Evolutionary conservation across 1,140 invertebrate species (phyloP).

Genomic region (Microplitis demolitor): DNA sequence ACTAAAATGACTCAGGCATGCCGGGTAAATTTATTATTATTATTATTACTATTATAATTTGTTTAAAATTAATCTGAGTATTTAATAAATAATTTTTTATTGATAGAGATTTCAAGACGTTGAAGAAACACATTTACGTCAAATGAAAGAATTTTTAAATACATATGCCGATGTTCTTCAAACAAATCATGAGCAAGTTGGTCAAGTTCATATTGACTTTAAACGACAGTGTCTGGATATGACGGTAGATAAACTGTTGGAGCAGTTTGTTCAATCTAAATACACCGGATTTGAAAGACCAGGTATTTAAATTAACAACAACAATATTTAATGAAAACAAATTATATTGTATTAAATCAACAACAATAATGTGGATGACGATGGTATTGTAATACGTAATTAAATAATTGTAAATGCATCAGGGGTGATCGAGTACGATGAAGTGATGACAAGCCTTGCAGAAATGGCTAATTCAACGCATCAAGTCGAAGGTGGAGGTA

Average conservation of each 20-base stretch:
- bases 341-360: no score
- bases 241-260: conserved; percentile 88
- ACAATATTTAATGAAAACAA: no score
- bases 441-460: conserved; percentile 62
- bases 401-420: not conserved
- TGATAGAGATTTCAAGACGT: conserved; percentile 88
- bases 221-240: conserved; percentile 87
- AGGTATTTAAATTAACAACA: conserved; percentile 61
- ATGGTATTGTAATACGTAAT: no score
- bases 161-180: conserved; percentile 86
- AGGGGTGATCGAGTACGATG: conserved; percentile 61
- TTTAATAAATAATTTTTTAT: conserved; percentile 17
- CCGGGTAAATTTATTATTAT: conserved; percentile 64
- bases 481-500: conserved; percentile 41
- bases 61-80: not conserved
- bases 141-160: conserved; percentile 95
- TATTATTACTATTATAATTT: conserved; percentile 1
- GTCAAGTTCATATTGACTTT: conserved; percentile 89
- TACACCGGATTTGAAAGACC: conserved; percentile 90
- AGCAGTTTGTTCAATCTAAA: conserved; percentile 89
- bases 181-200: conserved; percentile 87
- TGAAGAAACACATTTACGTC: conserved; percentile 87
- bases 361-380: no score
- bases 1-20: conserved; percentile 92
- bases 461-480: conserved; percentile 49